phyloP scores from a whole-genome alignment of 2,888 invertebrate species.

The Trimorus sp. region DNA sequence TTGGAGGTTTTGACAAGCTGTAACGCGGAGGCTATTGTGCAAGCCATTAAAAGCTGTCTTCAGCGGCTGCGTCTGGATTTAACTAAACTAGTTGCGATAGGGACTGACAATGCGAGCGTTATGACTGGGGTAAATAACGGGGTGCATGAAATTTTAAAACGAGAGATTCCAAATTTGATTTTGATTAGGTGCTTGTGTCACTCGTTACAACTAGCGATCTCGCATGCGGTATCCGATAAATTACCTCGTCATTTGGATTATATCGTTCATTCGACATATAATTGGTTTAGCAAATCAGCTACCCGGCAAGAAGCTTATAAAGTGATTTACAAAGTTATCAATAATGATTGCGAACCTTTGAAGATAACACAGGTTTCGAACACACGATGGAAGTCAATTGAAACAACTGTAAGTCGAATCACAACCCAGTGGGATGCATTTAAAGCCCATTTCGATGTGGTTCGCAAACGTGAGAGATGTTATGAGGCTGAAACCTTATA shows the following conservation, averaged over 20 bases:
- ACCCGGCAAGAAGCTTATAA: background rate
- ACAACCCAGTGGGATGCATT: constrained; percentile 72
- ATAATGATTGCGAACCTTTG: constrained; percentile 60
- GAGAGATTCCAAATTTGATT: constrained; percentile 22
- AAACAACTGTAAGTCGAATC: constrained; percentile 71
- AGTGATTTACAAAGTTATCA: constrained; percentile 6
- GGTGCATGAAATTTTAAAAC: constrained; percentile 73
- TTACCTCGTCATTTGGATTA: constrained; percentile 73
- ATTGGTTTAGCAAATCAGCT: constrained; percentile 44
- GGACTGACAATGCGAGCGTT: constrained; percentile 76
- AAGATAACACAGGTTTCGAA: constrained; percentile 25
- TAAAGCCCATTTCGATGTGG: constrained; percentile 69
- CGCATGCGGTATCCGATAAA: constrained; percentile 68
- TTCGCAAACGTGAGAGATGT: constrained; percentile 69
- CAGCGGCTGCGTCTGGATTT: constrained; percentile 23
- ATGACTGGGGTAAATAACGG: constrained; percentile 77
- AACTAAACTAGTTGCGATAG: constrained; percentile 73
- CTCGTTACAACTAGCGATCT: constrained; percentile 44
- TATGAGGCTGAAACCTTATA: constrained; percentile 72
- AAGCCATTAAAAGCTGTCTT: background rate
- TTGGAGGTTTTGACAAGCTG: constrained; percentile 65
- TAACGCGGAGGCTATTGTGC: background rate
- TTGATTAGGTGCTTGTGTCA: constrained; percentile 28
- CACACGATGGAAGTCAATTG: constrained; percentile 70
- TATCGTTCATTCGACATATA: constrained; percentile 69